Evolutionary conservation across 1,140 invertebrate species (phyloP), one percentile per base, ranked within the genome.

Genomic region (Cecropterus lyciades): DNA sequence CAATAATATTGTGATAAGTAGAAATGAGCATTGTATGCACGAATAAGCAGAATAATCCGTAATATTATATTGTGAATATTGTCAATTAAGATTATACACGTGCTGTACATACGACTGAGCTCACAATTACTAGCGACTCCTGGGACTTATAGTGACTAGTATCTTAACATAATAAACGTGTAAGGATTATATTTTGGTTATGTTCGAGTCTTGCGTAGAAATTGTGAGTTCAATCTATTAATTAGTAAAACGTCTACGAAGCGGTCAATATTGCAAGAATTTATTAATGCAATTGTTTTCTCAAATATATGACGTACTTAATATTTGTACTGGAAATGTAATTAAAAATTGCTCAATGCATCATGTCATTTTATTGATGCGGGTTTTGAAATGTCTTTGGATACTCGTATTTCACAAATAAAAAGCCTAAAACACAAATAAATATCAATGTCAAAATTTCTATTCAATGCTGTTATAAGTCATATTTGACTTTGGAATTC

Each of bases 1-100:
- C 89, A 91, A 91, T 91, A 91, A 91, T 75, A 77, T 87, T 91
- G 89, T 91, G 89, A 91, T 91, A 91, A 75, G 72, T 88, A 83
- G 78, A 77, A 69, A 73, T 77, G 82, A 84, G 75, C 79, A 80
- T 79, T 84, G 79, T 87, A 79, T 77, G 81, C 69, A 75, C 71
- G 73, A 75, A 75, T 75, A 69, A 70, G 77, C 67, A 70, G 70
- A 82, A 72, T 75, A 76, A 71, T 82, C 73, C 77, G 75, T 78
- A 78, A 75, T 84, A 65, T 85, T 75, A 59, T 75, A 75, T 77
- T 64, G 45, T 86, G 73, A 78, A 80, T 76, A 81, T 82, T 88
- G 88, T 91, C 88, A 91, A 91, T 91, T 91, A 89, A 69, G 77
- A 70, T 72, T 57, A 63, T 68, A 56, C 60, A 67, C 37, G 33